These are phyloP conservation scores for Tricholauxania praeusta DNA, from an alignment of 2,888 invertebrate species.

Conservation along the genomic window DNA sequence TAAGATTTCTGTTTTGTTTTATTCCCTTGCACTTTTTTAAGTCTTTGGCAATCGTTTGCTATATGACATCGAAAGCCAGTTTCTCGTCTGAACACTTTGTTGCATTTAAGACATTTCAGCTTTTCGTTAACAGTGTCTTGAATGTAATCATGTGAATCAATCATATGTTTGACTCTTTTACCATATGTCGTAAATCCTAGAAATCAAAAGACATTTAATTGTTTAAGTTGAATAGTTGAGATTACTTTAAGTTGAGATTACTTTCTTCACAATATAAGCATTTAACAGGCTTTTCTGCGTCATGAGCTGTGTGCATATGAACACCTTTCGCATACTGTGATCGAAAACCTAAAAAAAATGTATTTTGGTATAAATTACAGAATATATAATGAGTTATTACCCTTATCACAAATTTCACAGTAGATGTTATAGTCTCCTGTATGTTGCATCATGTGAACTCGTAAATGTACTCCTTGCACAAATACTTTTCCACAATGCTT, in stretches of 20 bases:
- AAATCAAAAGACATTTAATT: neutral
- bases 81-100: neutral
- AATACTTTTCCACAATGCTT: neutral
- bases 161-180: neutral
- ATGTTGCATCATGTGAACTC: neutral
- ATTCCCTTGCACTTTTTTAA: neutral
- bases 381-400: neutral
- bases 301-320: too few relatives aligned
- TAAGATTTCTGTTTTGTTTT: neutral
- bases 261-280: too few relatives aligned
- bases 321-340: neutral
- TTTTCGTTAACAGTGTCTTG: neutral
- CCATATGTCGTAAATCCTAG: neutral
- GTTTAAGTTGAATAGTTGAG: neutral
- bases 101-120: slow-evolving; percentile 2
- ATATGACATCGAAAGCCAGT: neutral
- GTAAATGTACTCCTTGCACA: neutral
- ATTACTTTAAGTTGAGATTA: too few relatives aligned
- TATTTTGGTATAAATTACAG: neutral
- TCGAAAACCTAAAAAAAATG: neutral
- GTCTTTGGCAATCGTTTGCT: neutral
- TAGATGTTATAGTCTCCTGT: neutral
- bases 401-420: slow-evolving; percentile 2
- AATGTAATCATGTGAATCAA: neutral
- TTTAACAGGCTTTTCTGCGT: too few relatives aligned